Conservation (phyloP, 2,888 invertebrate species). For the Corbicula japonica region DNA sequence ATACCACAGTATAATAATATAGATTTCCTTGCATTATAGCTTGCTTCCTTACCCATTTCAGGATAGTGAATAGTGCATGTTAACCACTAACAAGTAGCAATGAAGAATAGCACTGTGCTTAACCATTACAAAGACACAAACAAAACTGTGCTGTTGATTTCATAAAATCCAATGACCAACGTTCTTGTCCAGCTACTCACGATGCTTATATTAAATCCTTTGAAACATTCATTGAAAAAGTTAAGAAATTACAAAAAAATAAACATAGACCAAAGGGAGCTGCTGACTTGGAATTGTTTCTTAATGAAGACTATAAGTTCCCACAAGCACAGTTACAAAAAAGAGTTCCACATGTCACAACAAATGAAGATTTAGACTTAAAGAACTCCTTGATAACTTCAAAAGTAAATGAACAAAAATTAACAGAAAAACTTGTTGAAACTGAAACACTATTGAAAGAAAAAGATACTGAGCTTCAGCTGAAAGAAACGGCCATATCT, state of each 20-base stretch:
- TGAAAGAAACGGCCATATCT: conserved; percentile 2
- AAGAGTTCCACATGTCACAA: conserved; percentile 4
- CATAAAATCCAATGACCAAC: conserved; percentile 2
- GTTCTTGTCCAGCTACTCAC: conserved; percentile 1
- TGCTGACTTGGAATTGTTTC: conserved; percentile 4
- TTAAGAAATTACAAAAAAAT: conserved; percentile 2
- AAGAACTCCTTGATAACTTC: conserved; percentile 2
- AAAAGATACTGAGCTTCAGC: conserved; percentile 2
- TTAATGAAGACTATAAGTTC: conserved; percentile 1
- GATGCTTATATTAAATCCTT: conserved; percentile 1
- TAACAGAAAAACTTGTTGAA: conserved; percentile 2
- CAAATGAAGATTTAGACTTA: conserved; percentile 4
- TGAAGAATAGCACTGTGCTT: conserved; percentile 2
- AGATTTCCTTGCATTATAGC: neutral
- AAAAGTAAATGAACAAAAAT: conserved; percentile 4
- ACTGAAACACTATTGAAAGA: conserved; percentile 4
- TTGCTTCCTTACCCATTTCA: conserved; percentile 1
- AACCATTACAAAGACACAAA: neutral
- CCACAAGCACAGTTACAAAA: conserved; percentile 4
- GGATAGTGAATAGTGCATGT: conserved; percentile 4
- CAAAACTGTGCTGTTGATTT: conserved; percentile 2
- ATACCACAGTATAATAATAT: conserved; percentile 1
- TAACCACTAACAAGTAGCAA: neutral
- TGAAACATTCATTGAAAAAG: neutral
- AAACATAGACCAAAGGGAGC: conserved; percentile 4